These are phyloP conservation scores for Amazona vittata DNA, from an alignment of 2,113 vertebrate species.

Conservation along the genomic window DNA sequence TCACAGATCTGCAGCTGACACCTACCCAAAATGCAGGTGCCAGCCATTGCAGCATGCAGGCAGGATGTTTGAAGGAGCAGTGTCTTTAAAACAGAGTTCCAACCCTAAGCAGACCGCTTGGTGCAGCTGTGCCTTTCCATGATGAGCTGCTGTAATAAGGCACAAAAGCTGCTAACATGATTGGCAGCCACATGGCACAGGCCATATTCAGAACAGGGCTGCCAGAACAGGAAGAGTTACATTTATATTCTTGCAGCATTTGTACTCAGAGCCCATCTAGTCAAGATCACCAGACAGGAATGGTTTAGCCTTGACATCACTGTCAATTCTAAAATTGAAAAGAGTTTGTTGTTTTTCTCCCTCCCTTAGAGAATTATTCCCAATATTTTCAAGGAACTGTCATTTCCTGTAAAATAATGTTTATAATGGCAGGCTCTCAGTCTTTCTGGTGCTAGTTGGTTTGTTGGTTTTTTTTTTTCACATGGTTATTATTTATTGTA, in stretches of 20 bases:
- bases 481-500: constrained; percentile 37
- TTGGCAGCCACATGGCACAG: background rate
- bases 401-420: constrained; percentile 65
- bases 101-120: background rate
- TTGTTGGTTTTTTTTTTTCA: background rate
- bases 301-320: constrained; percentile 66
- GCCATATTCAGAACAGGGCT: background rate
- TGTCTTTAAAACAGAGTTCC: background rate
- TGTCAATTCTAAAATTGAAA: constrained; percentile 57
- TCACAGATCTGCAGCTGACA: background rate
- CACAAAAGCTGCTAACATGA: background rate
- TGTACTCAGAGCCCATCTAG: background rate
- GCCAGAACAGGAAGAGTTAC: background rate
- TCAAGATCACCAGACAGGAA: constrained; percentile 32
- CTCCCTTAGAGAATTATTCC: constrained; percentile 51
- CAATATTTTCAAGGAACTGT: constrained; percentile 68
- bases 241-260: background rate
- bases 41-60: accelerated
- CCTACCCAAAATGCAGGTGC: background rate
- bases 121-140: background rate
- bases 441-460: background rate
- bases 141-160: background rate
- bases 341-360: constrained; percentile 46
- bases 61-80: background rate
- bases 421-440: constrained; percentile 54